These are phyloP conservation scores for Liparis tanakae DNA, from an alignment of 2,797 vertebrate species.

Conservation along the genomic window DNA sequence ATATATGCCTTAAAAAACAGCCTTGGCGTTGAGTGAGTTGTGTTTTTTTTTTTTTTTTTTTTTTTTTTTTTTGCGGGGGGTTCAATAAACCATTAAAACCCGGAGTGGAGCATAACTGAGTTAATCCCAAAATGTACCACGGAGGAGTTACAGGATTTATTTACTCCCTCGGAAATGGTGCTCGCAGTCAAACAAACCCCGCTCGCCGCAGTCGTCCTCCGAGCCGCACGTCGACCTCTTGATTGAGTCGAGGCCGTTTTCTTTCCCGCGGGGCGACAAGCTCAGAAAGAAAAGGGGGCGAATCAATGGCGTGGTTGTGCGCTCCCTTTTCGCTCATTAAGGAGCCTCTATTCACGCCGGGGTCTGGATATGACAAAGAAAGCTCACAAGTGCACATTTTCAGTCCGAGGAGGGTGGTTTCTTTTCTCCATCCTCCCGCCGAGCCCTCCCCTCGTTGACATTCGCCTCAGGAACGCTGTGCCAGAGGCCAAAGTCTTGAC, in stretches of 20 bases:
- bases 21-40: background rate
- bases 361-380: slow-evolving; percentile 75
- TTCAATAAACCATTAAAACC: slow-evolving; percentile 13
- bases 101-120: background rate
- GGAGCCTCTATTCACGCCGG: slow-evolving; percentile 76
- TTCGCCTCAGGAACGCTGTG: slow-evolving; percentile 80
- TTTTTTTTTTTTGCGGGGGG: background rate
- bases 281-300: slow-evolving; percentile 33
- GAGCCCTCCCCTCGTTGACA: slow-evolving; percentile 84
- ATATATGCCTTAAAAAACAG: slow-evolving; percentile 14
- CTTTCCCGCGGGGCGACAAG: slow-evolving; percentile 50
- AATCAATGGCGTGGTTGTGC: slow-evolving; percentile 83
- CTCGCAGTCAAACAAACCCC: too few species aligned
- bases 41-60: slow-evolving; percentile 11
- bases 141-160: background rate
- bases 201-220: slow-evolving; percentile 16
- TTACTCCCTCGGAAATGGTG: too few species aligned
- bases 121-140: background rate
- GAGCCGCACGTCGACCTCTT: slow-evolving; percentile 54
- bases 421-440: slow-evolving; percentile 62
- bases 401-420: slow-evolving; percentile 77
- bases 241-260: slow-evolving; percentile 68
- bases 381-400: slow-evolving; percentile 83
- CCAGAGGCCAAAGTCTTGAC: slow-evolving; percentile 81
- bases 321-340: slow-evolving; percentile 77